phyloP scores from a whole-genome alignment of 2,113 vertebrate species.

The Actenoides lindsayi region DNA sequence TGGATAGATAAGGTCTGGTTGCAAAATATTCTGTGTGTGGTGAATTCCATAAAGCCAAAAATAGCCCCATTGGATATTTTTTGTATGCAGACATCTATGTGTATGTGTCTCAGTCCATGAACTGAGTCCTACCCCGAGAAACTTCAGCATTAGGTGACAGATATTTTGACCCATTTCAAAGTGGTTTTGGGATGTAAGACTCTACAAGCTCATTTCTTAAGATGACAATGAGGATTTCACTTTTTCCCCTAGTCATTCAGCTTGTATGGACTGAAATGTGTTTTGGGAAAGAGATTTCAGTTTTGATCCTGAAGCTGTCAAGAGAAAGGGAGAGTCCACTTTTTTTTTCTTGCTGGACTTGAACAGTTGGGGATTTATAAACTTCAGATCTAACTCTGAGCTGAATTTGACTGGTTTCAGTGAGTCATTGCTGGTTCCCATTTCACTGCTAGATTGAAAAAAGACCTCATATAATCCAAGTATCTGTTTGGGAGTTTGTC shows the following conservation, averaged over 20 bases:
- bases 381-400: not conserved
- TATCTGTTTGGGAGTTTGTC: not conserved
- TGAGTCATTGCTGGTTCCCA: not conserved
- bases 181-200: not conserved
- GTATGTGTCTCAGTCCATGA: not conserved
- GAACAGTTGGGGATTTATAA: not conserved
- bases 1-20: not conserved
- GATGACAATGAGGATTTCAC: not conserved
- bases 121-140: not conserved
- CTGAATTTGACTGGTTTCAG: not conserved
- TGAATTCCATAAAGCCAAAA: not conserved
- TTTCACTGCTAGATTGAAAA: not conserved
- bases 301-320: not conserved
- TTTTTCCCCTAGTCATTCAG: not conserved
- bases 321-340: not conserved
- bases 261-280: not conserved
- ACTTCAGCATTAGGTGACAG: not conserved
- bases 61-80: not conserved
- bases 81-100: too few relatives aligned
- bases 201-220: not conserved
- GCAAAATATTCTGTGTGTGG: not conserved
- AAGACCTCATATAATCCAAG: fast-evolving
- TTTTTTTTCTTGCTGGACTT: not conserved
- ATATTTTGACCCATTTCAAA: fast-evolving
- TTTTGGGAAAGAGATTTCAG: not conserved